phyloP scores from a whole-genome alignment of 2,888 invertebrate genomes.

The Xestia rhomboidea region DNA sequence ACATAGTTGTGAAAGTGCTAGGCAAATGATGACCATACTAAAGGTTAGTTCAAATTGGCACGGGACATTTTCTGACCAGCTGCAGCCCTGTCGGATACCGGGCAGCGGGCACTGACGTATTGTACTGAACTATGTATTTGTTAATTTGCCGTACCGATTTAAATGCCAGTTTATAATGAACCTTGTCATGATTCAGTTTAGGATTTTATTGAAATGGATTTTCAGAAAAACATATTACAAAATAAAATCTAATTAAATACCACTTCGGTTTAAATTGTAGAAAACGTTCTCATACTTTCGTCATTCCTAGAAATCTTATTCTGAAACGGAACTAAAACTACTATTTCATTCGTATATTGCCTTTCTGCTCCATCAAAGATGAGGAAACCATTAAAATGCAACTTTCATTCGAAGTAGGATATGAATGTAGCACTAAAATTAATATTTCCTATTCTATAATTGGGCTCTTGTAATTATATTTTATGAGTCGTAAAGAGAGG shows the following conservation, averaged over 20 bases:
- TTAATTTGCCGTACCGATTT: neutral
- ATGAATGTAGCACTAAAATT: conserved; percentile 13
- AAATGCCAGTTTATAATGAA: neutral
- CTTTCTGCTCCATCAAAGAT: conserved; percentile 40
- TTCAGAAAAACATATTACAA: neutral
- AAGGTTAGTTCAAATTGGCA: no score
- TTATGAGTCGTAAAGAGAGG: neutral
- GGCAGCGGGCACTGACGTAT: neutral
- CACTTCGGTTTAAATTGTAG: neutral
- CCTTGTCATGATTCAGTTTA: neutral
- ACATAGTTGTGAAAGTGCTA: no score
- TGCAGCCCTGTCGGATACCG: no score
- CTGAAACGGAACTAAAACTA: conserved; percentile 27
- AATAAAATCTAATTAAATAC: neutral
- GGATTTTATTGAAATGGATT: no score
- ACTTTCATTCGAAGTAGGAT: conserved; percentile 21
- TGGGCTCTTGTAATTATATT: neutral
- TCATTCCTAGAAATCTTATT: conserved; percentile 15
- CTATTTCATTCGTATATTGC: conserved; percentile 27
- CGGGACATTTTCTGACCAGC: no score
- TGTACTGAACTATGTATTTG: neutral
- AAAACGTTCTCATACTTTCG: neutral
- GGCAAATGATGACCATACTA: no score
- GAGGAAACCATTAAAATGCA: conserved; percentile 57
- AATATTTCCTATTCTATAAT: conserved; percentile 29